phyloP scores from a whole-genome alignment of 2,888 invertebrate species.

The Thysanoteuthis rhombus region DNA sequence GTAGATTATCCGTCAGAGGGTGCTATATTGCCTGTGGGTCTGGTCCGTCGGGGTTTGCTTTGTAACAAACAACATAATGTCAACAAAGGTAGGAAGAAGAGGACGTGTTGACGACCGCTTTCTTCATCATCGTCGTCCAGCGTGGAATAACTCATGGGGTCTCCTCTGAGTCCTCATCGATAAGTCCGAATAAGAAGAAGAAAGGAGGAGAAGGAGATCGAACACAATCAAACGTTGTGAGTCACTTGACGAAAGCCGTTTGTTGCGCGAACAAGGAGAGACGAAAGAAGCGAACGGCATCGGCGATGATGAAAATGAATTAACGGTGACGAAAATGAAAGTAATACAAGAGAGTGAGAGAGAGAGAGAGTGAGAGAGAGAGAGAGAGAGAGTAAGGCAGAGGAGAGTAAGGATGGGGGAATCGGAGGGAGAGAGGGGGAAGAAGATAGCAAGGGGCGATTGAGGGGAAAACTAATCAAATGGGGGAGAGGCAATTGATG shows the following conservation, averaged over 20 bases:
- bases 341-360: too few species aligned
- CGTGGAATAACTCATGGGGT: not conserved
- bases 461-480: not conserved
- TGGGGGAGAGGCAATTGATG: not conserved
- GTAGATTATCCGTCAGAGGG: too few species aligned
- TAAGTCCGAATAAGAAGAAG: too few species aligned
- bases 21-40: not conserved
- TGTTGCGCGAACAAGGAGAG: too few species aligned
- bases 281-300: too few species aligned
- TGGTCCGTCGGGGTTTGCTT: not conserved
- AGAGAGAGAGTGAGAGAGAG: too few species aligned
- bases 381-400: not conserved
- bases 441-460: too few species aligned
- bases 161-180: not conserved
- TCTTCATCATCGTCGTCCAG: not conserved
- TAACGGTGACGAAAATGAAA: too few species aligned
- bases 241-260: too few species aligned
- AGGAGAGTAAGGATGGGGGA: not conserved
- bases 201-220: too few species aligned
- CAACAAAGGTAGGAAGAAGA: not conserved
- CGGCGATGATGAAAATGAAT: too few species aligned
- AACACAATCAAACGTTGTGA: too few species aligned
- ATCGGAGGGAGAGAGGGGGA: not conserved
- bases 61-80: not conserved
- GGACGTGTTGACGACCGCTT: not conserved